phyloP scores from a whole-genome alignment of 2,888 invertebrate genomes.

The Ischnus inquisitorius region DNA sequence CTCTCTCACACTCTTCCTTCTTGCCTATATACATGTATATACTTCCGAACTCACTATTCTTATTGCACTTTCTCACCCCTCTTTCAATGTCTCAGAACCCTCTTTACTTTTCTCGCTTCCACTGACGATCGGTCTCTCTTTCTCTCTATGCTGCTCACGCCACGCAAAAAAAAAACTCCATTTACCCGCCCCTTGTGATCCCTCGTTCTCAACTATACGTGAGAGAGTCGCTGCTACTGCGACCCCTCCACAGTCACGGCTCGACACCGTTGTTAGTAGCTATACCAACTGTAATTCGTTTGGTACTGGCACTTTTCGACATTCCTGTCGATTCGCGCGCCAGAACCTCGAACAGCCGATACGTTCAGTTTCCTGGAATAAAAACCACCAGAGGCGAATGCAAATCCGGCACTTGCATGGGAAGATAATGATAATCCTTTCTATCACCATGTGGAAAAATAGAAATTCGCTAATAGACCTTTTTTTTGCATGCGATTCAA shows the following conservation, averaged over 20 bases:
- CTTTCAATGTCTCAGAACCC: slow-evolving; percentile 54
- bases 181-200: slow-evolving; percentile 51
- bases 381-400: not conserved
- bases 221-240: slow-evolving; percentile 11
- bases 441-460: slow-evolving; percentile 8
- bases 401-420: not conserved
- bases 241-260: not conserved
- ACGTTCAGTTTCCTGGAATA: not conserved
- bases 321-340: slow-evolving; percentile 13
- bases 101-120: slow-evolving; percentile 61
- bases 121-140: slow-evolving; percentile 32
- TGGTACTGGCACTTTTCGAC: slow-evolving; percentile 50
- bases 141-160: slow-evolving; percentile 41
- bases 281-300: slow-evolving; percentile 46
- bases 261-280: slow-evolving; percentile 4
- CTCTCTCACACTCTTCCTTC: slow-evolving; percentile 72
- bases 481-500: slow-evolving; percentile 30
- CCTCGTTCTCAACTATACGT: slow-evolving; percentile 30
- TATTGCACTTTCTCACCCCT: slow-evolving; percentile 47
- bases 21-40: slow-evolving; percentile 14
- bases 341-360: not conserved
- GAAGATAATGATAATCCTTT: not conserved
- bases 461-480: slow-evolving; percentile 54
- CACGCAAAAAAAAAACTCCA: slow-evolving; percentile 50
- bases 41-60: slow-evolving; percentile 50